Base-by-base conservation (phyloP, 2,113 vertebrate species). In the Motacilla alba region DNA sequence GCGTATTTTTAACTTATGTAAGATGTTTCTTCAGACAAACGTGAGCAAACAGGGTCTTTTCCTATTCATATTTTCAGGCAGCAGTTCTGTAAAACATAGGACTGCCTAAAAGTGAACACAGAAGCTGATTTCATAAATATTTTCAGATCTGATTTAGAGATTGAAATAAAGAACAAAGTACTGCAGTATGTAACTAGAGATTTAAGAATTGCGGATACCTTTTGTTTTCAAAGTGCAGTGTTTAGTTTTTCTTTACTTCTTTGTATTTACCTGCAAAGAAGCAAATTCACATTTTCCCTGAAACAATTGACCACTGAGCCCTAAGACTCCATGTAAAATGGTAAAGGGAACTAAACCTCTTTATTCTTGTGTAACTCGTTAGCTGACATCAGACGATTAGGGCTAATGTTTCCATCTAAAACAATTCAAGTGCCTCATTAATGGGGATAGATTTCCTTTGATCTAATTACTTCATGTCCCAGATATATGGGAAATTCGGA, bases 351-450 rank as follows among this genome's bases (percentile, higher is more conserved):
- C 80, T 97, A 96, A 97, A 96, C 83, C 96, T 93, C 86, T 96
- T 96, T 94, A 93, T 96, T 96, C 80, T 96, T 94, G 86, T 93
- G 68, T 96, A 96, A 95, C 86, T 95, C 93, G 92, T 96, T 96
- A 94, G 58, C 86, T 76, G 44, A 93, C 70, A 58, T 75, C 94
- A 92, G 83, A 87, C 0, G 27, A 94, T 96, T 96, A 96, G 88
- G 76, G 56, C 53, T 82, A 90, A 92, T 82, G 83, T 92, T 96
- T 90, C 88, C 92, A 89, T 90, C 73, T 92, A 81, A 90, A 96
- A 70, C 93, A 93, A 69, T 92, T 94, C 68, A 87, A 92, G 69
- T 78, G 41, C 89, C 93, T 96, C 95, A 94, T 96, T 97, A 97
- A 82, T 0, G 0, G 30, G 77, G 70, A 58, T 93, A 82, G 87